Conservation (phyloP, 2,797 vertebrate species). For the Helicolenus hilgendorfi region DNA sequence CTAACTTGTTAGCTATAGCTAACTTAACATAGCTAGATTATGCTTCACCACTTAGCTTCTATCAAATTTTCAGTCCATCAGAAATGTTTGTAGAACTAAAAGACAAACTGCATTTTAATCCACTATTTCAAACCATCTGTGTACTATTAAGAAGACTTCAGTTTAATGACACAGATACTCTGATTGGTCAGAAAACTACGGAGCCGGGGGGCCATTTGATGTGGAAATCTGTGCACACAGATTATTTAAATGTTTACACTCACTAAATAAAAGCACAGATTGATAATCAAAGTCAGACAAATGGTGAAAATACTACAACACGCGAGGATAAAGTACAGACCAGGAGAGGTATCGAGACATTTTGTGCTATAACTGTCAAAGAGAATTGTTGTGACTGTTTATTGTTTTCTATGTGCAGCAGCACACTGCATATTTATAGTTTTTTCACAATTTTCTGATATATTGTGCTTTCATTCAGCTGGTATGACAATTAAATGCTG, state of each 20-base stretch:
- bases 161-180: neutral
- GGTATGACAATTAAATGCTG: neutral
- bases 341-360: neutral
- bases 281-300: neutral
- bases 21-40: neutral
- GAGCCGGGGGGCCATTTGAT: neutral
- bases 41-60: neutral
- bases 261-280: neutral
- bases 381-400: neutral
- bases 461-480: neutral
- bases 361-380: slow-evolving; percentile 40
- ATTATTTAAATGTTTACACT: neutral
- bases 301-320: neutral
- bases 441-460: neutral
- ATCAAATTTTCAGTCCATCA: neutral
- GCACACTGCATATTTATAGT: neutral
- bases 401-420: neutral
- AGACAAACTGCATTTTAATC: neutral
- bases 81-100: slow-evolving; percentile 35
- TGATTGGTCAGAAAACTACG: neutral
- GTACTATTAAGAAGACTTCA: neutral
- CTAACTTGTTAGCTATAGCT: neutral
- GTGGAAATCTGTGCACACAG: neutral
- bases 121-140: rapidly evolving
- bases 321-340: neutral